phyloP scores from a whole-genome alignment of 2,888 invertebrate species.

The Microctonus hyperodae region DNA sequence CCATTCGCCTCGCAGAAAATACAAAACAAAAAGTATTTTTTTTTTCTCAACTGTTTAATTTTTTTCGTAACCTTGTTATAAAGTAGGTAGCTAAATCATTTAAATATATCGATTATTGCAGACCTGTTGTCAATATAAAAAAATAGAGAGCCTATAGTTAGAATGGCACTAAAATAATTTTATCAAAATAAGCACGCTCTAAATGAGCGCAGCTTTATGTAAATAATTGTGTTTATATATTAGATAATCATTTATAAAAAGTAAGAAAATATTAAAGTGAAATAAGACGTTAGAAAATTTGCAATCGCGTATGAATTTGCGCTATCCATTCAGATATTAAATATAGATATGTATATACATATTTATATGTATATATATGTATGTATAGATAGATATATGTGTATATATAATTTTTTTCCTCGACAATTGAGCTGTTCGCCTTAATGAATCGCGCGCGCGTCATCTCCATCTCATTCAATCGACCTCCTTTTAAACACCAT shows the following conservation, averaged over 20 bases:
- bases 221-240: conserved; percentile 45
- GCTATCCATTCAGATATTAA: neutral
- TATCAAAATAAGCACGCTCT: conserved; percentile 52
- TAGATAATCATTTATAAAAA: conserved; percentile 14
- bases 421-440: conserved; percentile 24
- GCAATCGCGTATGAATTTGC: neutral
- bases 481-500: conserved; percentile 11
- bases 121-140: conserved; percentile 61
- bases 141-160: conserved; percentile 54
- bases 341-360: conserved; percentile 14
- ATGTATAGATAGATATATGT: conserved; percentile 30
- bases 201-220: conserved; percentile 47
- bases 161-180: conserved; percentile 50
- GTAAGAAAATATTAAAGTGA: neutral
- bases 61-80: conserved; percentile 45
- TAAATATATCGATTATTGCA: conserved; percentile 52
- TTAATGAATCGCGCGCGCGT: conserved; percentile 13
- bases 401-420: conserved; percentile 27
- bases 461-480: neutral
- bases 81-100: conserved; percentile 56
- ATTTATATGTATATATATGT: conserved; percentile 32
- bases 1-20: neutral
- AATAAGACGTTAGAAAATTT: neutral
- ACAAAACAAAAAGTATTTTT: conserved; percentile 14
- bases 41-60: conserved; percentile 14